Base-by-base conservation (phyloP, 2,797 vertebrate species). In the Enteromius afrohamiltoni region DNA sequence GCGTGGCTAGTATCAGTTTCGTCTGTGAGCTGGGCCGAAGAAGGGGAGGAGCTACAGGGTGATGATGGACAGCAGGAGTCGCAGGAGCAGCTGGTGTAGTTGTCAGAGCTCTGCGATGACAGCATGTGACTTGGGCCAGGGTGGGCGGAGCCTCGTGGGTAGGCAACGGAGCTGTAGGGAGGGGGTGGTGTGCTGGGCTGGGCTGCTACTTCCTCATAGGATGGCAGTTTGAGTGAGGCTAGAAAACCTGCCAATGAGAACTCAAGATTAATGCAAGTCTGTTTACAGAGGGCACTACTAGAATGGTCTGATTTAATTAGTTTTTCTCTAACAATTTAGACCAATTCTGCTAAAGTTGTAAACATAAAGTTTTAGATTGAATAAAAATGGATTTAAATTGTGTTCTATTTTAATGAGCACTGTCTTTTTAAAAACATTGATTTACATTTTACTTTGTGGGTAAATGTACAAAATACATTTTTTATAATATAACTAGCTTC, bases 141-240 rank as follows among this genome's bases (percentile, higher is more conserved):
- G 78, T 89, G 92, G 13, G 93, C 89, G 2, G 85, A 90, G 69
- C 89, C 45, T 89, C 88, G 87, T 21, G 88, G 87, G 85, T 91
- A 85, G 62, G 87, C 69, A 49, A 96, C 92, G 0, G 95, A 91
- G 85, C 96, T 96, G 91, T 98, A 98, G 0, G 97, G 97, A 0
- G 97, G 97, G 0, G 97, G 97, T 0, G 97, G 97, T 0, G 96
- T 97, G 85, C 95, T 93, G 2, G 97, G 97, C 51, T 94, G 95
- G 45, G 95, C 96, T 0, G 96, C 96, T 79, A 97, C 97, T 88
- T 98, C 97, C 90, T 98, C 97, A 0, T 98, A 98, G 85, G 97
- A 96, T 0, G 97, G 97, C 68, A 98, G 94, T 93, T 98, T 98
- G 87, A 97, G 95, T 23, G 97, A 95, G 6, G 96, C 96, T 91